These are phyloP conservation scores for Trematomus bernacchii DNA, from an alignment of 2,797 vertebrate genomes.

Conservation along the genomic window DNA sequence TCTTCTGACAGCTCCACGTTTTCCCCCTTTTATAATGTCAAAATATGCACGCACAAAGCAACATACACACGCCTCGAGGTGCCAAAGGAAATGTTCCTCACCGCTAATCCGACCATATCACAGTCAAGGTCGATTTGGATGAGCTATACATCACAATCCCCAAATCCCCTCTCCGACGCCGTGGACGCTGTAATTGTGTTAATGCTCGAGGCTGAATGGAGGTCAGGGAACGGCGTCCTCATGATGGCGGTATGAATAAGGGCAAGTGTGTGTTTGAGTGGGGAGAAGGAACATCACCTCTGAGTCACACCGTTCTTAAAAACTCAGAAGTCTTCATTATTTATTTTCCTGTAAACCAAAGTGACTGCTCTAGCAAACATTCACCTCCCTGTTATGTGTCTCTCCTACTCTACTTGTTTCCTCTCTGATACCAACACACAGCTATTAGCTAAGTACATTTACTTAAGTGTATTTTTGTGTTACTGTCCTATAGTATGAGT, in stretches of 20 bases:
- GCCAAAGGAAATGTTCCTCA: conserved; percentile 65
- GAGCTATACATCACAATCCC: conserved; percentile 52
- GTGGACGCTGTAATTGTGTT: conserved; percentile 55
- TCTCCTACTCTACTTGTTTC: conserved; percentile 13
- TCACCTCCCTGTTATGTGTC: conserved; percentile 4
- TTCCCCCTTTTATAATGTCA: conserved; percentile 39
- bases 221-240: conserved; percentile 43
- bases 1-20: conserved; percentile 35
- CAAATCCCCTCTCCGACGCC: conserved; percentile 34
- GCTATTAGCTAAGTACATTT: too few species aligned
- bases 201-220: conserved; percentile 51
- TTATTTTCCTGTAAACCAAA: too few species aligned
- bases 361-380: conserved; percentile 12
- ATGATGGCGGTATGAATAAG: conserved; percentile 20
- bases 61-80: conserved; percentile 29
- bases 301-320: too few species aligned
- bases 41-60: conserved; percentile 44
- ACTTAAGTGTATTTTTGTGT: too few species aligned
- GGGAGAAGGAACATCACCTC: too few species aligned
- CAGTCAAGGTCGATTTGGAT: conserved; percentile 72
- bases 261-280: not conserved
- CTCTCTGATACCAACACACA: not conserved
- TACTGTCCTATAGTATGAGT: too few species aligned
- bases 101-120: conserved; percentile 66
- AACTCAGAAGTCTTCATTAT: too few species aligned